A percentile compares a stretch with the other conserved stretches of the same genome.
Evolutionary conservation across 1,140 invertebrate genomes (phyloP).

Genomic region (Tetraneura akinire): DNA sequence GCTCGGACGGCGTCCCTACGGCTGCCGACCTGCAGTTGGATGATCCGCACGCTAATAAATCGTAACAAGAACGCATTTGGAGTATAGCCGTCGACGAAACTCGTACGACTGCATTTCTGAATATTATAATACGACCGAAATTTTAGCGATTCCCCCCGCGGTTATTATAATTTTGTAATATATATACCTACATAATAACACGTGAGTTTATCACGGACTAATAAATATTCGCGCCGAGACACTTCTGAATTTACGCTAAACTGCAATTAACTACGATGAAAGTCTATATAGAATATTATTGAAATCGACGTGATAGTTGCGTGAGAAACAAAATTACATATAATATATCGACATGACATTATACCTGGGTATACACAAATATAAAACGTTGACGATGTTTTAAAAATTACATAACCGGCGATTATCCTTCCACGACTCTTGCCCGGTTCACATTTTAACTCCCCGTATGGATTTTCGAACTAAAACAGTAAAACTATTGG

Average conservation of each 20-base stretch:
- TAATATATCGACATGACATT: too few species aligned
- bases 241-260: slow-evolving; percentile 19
- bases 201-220: slow-evolving; percentile 12
- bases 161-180: not conserved
- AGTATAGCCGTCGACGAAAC: not conserved
- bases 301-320: not conserved
- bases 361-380: too few species aligned
- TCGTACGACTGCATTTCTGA: slow-evolving; percentile 41
- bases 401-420: too few species aligned
- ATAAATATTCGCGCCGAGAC: slow-evolving; percentile 11
- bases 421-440: too few species aligned
- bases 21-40: not conserved
- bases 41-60: slow-evolving; percentile 30
- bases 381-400: too few species aligned
- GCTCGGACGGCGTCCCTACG: slow-evolving; percentile 28
- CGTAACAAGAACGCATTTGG: slow-evolving; percentile 24
- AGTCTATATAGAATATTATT: slow-evolving; percentile 15
- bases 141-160: slow-evolving; percentile 25
- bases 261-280: slow-evolving; percentile 36
- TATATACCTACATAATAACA: not conserved
- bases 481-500: too few species aligned
- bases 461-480: too few species aligned
- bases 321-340: not conserved
- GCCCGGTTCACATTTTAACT: too few species aligned
- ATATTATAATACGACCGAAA: slow-evolving; percentile 27